Percentiles rank a stretch among this genome's conserved stretches.
Evolutionary conservation across 2,797 vertebrate species (phyloP).

Genomic region (Distichodus sexfasciatus): DNA sequence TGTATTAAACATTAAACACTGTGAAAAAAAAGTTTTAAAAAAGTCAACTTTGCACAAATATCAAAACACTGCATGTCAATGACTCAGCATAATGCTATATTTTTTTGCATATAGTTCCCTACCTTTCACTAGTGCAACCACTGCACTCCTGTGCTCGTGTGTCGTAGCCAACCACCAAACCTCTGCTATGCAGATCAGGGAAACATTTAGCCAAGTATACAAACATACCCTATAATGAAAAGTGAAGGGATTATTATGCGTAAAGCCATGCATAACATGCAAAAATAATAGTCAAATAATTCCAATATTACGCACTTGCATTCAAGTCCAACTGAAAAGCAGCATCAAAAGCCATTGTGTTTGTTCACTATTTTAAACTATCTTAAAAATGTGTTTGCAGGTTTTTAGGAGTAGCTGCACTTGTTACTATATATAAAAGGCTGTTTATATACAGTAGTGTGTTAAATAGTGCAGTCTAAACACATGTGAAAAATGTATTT

Average conservation of each 20-base stretch:
- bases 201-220: slow-evolving; percentile 83
- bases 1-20: too few relatives aligned
- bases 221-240: slow-evolving; percentile 79
- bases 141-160: slow-evolving; percentile 87
- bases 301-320: too few relatives aligned
- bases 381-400: too few relatives aligned
- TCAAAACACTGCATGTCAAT: not conserved
- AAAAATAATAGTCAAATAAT: not conserved
- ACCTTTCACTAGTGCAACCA: slow-evolving; percentile 92
- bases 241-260: not conserved
- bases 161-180: slow-evolving; percentile 91
- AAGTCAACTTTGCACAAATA: too few relatives aligned
- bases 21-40: too few relatives aligned
- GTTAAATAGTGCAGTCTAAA: not conserved
- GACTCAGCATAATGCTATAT: too few relatives aligned
- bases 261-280: not conserved
- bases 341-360: too few relatives aligned
- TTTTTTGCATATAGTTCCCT: slow-evolving; percentile 24
- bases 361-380: too few relatives aligned
- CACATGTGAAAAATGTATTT: too few relatives aligned
- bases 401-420: too few relatives aligned
- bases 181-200: slow-evolving; percentile 81
- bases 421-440: too few relatives aligned
- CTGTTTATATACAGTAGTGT: not conserved
- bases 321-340: too few relatives aligned